Evolutionary conservation across 2,888 invertebrate genomes (phyloP).

Genomic region (Lasius fuliginosus): DNA sequence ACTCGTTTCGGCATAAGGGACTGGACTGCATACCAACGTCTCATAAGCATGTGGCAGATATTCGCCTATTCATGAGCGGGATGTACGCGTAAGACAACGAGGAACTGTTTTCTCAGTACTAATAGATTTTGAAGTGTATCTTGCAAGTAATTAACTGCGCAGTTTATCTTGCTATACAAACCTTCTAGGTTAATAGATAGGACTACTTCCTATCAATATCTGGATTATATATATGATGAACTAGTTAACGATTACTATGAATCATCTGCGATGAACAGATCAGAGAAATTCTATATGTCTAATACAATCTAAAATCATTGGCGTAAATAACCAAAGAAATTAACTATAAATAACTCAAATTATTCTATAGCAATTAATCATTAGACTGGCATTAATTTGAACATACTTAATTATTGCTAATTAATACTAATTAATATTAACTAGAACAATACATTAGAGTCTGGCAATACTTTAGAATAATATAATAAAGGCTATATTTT

Average conservation of each 20-base stretch:
- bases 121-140: conserved; percentile 55
- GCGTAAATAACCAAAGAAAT: neutral
- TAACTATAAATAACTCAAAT: neutral
- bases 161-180: conserved; percentile 47
- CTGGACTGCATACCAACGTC: conserved; percentile 48
- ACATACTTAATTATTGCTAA: neutral
- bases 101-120: conserved; percentile 46
- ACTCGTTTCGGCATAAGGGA: conserved; percentile 24
- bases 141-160: conserved; percentile 52
- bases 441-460: neutral
- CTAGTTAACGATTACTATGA: conserved; percentile 22
- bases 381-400: neutral
- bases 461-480: neutral
- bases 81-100: conserved; percentile 44
- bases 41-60: conserved; percentile 48
- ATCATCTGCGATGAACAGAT: neutral
- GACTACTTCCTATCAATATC: conserved; percentile 41
- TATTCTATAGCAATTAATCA: neutral
- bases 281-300: neutral
- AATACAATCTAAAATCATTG: neutral
- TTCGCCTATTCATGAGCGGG: conserved; percentile 25
- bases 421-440: neutral
- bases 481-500: neutral
- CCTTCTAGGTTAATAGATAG: conserved; percentile 29
- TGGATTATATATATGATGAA: conserved; percentile 25